Evolutionary conservation across 2,888 invertebrate genomes (phyloP), one percentile per base, ranked within the genome.

Genomic region (Brenthis daphne): DNA sequence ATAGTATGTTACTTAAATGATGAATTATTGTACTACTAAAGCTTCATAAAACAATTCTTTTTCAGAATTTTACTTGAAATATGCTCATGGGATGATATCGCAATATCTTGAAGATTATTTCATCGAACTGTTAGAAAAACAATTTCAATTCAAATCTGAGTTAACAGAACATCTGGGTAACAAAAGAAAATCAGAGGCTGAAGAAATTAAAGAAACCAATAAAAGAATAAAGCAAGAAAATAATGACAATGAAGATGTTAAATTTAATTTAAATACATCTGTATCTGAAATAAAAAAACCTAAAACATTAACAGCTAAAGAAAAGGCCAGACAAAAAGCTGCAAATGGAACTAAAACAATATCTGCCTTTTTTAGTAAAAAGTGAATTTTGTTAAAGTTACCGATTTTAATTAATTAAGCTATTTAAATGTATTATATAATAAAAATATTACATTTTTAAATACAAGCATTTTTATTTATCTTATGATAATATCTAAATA

Each of bases 341-440:
- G 97, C 97, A 47, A 94, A 94, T 78, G 96, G 97, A 63, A 95
- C 96, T 43, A 97, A 97, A 89, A 96, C 94, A 78, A 97, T 97
- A 81, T 94, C 96, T 65, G 95, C 95, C 48, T 97, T 97, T 89
- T 97, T 97, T 83, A 94, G 94, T 76, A 96, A 96, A 85, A 95
- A 94, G 81, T 94, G 50, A 68, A 48, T 13, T 54, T 33, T 47
- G 14, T 48, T 66, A 12, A 64, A 54, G 51, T 24, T 57, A n/a
- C 51, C 12, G 53, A 54, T 48, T 58, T 3, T 13, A 16, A 16
- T 57, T 13, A 20, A 43, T 57, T 43, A 11, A 29, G 6, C 33
- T 61, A 33, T 12, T 5, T 51, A 11, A 16, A 29, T 33, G 6
- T 33, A n/a, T 61, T 51, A 11, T 29, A n/a, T 2, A 48, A 50